phyloP scores from a whole-genome alignment of 2,888 invertebrate species.

The Ariolimax columbianus region DNA sequence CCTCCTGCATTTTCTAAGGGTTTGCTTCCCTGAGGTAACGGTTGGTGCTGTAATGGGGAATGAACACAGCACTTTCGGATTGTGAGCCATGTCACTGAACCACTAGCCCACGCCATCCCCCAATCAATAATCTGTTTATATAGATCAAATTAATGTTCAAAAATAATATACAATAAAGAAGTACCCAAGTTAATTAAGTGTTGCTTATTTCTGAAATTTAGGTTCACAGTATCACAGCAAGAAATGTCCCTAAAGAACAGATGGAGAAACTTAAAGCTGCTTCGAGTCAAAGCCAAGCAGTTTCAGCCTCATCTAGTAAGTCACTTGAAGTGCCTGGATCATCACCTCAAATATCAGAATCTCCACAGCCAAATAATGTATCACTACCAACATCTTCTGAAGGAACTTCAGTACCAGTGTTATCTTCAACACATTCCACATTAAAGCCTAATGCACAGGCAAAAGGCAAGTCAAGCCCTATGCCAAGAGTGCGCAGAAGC shows the following conservation, averaged over 20 bases:
- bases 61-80: too few relatives aligned
- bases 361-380: neutral
- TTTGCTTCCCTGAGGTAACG: too few relatives aligned
- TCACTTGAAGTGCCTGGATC: neutral
- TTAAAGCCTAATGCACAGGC: neutral
- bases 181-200: neutral
- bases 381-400: neutral
- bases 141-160: too few relatives aligned
- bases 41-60: too few relatives aligned
- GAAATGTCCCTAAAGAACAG: slow-evolving; percentile 69
- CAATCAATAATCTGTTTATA: too few relatives aligned
- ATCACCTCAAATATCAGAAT: neutral
- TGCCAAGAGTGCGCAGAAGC: neutral
- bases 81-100: too few relatives aligned
- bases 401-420: neutral
- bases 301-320: slow-evolving; percentile 24
- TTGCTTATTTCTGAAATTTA: slow-evolving; percentile 47
- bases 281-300: slow-evolving; percentile 23
- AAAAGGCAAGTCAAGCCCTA: neutral
- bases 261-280: slow-evolving; percentile 56
- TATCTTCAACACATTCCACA: neutral
- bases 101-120: too few relatives aligned
- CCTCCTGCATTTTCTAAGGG: too few relatives aligned
- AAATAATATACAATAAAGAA: too few relatives aligned
- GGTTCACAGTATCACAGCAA: slow-evolving; percentile 72